Evolutionary conservation across 1,140 invertebrate species (phyloP), one percentile per base, ranked within the genome.

Genomic region (Ips typographus): DNA sequence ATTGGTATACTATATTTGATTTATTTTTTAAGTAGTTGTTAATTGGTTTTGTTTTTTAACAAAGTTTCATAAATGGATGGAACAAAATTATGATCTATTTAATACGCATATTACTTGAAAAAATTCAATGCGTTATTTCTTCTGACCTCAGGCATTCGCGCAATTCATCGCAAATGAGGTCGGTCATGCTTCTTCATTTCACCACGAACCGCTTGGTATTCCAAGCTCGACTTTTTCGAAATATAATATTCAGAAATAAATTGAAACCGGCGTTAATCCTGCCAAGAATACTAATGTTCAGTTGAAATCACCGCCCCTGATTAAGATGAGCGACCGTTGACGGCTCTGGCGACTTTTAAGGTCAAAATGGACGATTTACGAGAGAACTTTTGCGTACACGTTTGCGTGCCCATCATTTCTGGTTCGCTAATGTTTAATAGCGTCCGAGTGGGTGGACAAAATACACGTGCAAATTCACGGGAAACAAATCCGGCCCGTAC

Each of bases 301-400:
- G 6, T 8, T 49, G 6, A 49, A 49, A 49, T 49, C 44, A 22
- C 44, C 44, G 44, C 44, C 22, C 44, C 44, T 49, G 44, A 49
- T 49, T 49, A 49, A 49, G 44, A 49, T 49, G 44, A 49, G 44
- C 44, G 44, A 22, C 44, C 44, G 44, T 49, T 8, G 44, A 22
- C 44, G 6, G 44, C 22, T 49, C 22, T 49, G 44, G 44, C 7
- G 22, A 49, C 22, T 49, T 49, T 8, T 49, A 49, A 8, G 44
- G 6, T 8, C 7, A 6, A 3, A 49, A 22, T 49, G 44, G 22
- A 49, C 7, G 22, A 49, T 8, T 49, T 49, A 22, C 44, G 22
- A 22, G 22, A 22, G 22, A 22, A 22, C 22, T 22, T 22, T 22
- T 22, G 22, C 22, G 22, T 22, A 22, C 22, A 22, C 22, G 22